phyloP scores from a whole-genome alignment of 2,888 invertebrate species.

The Pemphredon lugubris region DNA sequence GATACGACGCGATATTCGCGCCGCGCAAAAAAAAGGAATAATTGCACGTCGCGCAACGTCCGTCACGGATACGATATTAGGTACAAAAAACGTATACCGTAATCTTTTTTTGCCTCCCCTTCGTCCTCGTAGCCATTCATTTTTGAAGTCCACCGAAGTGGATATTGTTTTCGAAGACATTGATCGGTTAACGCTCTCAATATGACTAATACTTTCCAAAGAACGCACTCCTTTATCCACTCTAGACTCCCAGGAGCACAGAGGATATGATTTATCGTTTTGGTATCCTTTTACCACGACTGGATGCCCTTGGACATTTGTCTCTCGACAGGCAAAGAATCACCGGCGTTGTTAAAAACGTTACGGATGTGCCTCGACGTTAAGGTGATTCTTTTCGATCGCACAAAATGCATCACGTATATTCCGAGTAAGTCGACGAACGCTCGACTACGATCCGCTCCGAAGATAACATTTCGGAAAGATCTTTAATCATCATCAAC shows the following conservation, averaged over 20 bases:
- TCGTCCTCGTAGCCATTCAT: conserved; percentile 18
- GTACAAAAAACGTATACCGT: too few relatives aligned
- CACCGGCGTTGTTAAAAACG: conserved; percentile 33
- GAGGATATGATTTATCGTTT: conserved; percentile 56
- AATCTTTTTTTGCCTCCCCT: too few relatives aligned
- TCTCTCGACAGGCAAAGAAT: conserved; percentile 45
- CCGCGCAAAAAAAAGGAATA: too few relatives aligned
- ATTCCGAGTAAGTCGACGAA: conserved; percentile 6
- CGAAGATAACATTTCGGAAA: not conserved
- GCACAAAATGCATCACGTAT: conserved; percentile 1
- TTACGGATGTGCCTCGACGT: conserved; percentile 6
- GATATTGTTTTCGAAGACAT: conserved; percentile 56
- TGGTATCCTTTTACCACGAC: conserved; percentile 46
- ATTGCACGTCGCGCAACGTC: too few relatives aligned
- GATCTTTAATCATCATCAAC: conserved; percentile 31
- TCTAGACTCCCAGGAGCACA: conserved; percentile 23
- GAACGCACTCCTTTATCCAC: conserved; percentile 35
- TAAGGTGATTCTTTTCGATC: conserved; percentile 14
- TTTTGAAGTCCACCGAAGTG: conserved; percentile 27
- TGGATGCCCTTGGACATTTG: conserved; percentile 49
- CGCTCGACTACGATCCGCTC: not conserved
- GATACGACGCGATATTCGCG: too few relatives aligned
- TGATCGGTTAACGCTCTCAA: conserved; percentile 56
- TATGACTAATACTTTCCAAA: conserved; percentile 53
- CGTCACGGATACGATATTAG: too few relatives aligned